Evolutionary conservation across 2,797 vertebrate genomes (phyloP), one percentile per base, ranked within the genome.

Genomic region (Lepus oiostolus): DNA sequence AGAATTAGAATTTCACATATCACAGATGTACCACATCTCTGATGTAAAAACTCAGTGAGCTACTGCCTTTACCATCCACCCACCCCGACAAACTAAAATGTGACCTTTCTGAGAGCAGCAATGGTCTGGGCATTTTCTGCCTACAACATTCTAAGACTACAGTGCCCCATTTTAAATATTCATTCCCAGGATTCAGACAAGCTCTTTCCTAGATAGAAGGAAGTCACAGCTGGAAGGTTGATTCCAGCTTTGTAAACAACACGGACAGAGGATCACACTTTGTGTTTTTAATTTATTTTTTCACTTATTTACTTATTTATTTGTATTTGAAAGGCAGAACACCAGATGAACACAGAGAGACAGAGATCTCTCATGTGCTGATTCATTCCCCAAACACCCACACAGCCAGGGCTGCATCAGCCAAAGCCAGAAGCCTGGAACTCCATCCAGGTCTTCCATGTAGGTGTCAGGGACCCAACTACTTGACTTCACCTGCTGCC

Each of bases 191-290:
- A 72, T 42, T 80, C 52, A 71, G 50, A 52, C n/a, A 47, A 81
- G 9, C 38, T 84, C 63, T 85, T 91, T 85, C 72, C 60, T 38
- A 38, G 17, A 76, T n/a, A 62, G 38, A 88, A n/a, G 16, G 71
- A 65, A 72, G 42, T 72, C 19, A 42, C 12, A 52, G 67, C 76
- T 54, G 52, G 30, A 92, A 90, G 19, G 26, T 28, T 60, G 17
- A 35, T 35, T 84, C 62, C 67, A 67, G 58, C 60, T 92, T 90
- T 68, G 88, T 42, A 68, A 91, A 94, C 54, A 72, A 28, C 32
- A 58, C 22, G 88, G n/a, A 47, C 54, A 42, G 47, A 60, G 7
- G 24, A 21, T 70, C 4, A 79, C n/a, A 76, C 30, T 47, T 71
- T 62, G 28, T 47, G 83, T 75, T 63, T 65, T 54, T 89, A 93